These are phyloP conservation scores for Temnothorax ravouxi DNA, from an alignment of 2,888 invertebrate species.

Conservation along the genomic window DNA sequence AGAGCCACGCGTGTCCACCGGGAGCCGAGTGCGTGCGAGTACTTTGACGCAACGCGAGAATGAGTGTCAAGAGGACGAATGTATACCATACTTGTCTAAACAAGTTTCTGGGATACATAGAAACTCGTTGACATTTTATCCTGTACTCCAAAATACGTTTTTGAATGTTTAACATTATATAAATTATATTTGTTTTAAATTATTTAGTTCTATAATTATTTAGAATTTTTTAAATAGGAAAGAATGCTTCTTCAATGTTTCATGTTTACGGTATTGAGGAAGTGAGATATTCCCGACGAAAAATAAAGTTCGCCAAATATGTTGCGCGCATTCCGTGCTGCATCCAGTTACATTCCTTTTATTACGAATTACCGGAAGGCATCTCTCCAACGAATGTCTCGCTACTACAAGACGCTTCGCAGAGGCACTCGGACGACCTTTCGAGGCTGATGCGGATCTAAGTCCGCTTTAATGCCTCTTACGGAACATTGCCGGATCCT, in stretches of 20 bases:
- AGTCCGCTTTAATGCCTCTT: conserved; percentile 61
- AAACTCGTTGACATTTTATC: neutral
- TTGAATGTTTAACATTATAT: neutral
- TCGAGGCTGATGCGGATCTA: conserved; percentile 60
- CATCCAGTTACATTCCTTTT: conserved; percentile 40
- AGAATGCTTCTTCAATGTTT: neutral
- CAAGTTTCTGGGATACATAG: neutral
- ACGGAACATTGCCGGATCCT: conserved; percentile 60
- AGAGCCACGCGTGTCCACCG: conserved; percentile 30
- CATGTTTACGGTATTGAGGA: neutral
- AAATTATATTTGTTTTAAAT: neutral
- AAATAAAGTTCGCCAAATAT: neutral
- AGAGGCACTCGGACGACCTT: conserved; percentile 58
- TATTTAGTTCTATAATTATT: neutral
- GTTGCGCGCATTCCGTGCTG: conserved; percentile 2
- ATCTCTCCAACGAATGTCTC: conserved; percentile 20
- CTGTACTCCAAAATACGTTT: neutral
- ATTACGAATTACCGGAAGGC: conserved; percentile 30
- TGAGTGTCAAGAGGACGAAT: neutral
- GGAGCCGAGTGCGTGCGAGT: conserved; percentile 10
- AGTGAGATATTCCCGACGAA: neutral
- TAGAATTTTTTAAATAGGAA: neutral
- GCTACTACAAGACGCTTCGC: conserved; percentile 17
- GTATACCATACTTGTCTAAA: neutral
- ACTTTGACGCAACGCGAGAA: conserved; percentile 24